Conservation (phyloP, 2,797 vertebrate genomes). For the Argentina silus region DNA sequence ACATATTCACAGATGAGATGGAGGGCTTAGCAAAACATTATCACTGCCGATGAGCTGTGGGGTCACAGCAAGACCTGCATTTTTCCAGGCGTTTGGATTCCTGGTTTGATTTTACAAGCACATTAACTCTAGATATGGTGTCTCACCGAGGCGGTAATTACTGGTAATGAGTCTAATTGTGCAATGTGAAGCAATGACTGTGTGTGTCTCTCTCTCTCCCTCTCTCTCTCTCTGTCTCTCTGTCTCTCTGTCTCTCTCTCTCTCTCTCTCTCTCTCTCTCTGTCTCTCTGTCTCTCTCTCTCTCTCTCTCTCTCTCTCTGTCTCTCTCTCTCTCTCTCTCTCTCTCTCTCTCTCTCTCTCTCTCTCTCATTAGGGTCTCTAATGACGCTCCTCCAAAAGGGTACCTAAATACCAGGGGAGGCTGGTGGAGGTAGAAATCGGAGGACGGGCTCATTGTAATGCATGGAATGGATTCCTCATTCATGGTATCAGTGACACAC, state of each 20-base stretch:
- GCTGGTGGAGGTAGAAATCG: too few species aligned
- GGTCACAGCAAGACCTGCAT: constrained; percentile 45
- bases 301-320: too few species aligned
- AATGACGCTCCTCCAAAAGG: too few species aligned
- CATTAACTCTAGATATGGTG: constrained; percentile 46
- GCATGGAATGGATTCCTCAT: too few species aligned
- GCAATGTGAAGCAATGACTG: constrained; percentile 37
- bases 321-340: neutral
- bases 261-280: too few species aligned
- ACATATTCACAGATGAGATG: constrained; percentile 65
- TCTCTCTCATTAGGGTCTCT: too few species aligned
- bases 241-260: too few species aligned
- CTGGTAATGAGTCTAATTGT: constrained; percentile 51
- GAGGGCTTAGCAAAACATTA: constrained; percentile 65
- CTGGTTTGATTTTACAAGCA: constrained; percentile 57
- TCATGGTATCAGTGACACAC: too few species aligned
- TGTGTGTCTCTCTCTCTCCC: constrained; percentile 6
- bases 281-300: too few species aligned
- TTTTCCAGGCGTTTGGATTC: constrained; percentile 50
- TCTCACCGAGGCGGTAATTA: constrained; percentile 46
- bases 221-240: neutral
- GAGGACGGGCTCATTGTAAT: too few species aligned
- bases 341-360: neutral
- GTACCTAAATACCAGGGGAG: too few species aligned
- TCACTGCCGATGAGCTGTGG: constrained; percentile 55